Base-by-base conservation (phyloP, 2,113 vertebrate species). In the Patagioenas fasciata region DNA sequence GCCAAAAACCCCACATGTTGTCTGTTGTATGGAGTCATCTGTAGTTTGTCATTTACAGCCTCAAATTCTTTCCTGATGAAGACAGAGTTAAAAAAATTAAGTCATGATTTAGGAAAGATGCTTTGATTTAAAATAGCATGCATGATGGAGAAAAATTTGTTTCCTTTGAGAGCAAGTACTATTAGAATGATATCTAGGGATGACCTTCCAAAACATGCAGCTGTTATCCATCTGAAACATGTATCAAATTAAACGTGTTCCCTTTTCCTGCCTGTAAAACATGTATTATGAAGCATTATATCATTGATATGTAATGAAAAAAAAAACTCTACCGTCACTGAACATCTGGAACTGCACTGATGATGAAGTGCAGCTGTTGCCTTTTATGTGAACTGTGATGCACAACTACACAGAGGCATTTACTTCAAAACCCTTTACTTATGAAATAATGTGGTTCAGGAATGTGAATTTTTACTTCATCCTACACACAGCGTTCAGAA, bases 261-360 rank as follows among this genome's bases (percentile, higher is more conserved):
- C 72, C 23, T 71, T 84, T 74, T 92, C 38, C 48, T 72, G 26
- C 58, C 70, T 65, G 40, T 57, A 57, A 71, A 50, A 69, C 11
- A 53, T 26, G 13, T 36, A 48, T 86, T 66, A 75, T 80, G 73
- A 62, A 92, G 15, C 65, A 87, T 95, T 92, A 85, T 81, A 82
- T 89, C 84, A 95, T 17, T 34, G 50, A 77, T 69, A 65, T 87
- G 89, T 61, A 87, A 92, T 36, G 77, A 92, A 82, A 85, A 92
- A 84, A 88, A 36, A 83, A 74, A 93, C 92, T 79, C 34, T 95
- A 60, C 57, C 20, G 8, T 75, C 13, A 21, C 28, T 50, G 91
- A 84, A 89, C 93, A 91, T 91, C 89, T 96, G 78, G 84, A 85
- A 50, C 47, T 61, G 17, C 44, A 80, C 40, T 82, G 81, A n/a